A percentile compares a stretch with the other conserved stretches of the same genome.
phyloP scores from a whole-genome alignment of 64 coral and sea anemone species.

The Montipora foliosa region DNA sequence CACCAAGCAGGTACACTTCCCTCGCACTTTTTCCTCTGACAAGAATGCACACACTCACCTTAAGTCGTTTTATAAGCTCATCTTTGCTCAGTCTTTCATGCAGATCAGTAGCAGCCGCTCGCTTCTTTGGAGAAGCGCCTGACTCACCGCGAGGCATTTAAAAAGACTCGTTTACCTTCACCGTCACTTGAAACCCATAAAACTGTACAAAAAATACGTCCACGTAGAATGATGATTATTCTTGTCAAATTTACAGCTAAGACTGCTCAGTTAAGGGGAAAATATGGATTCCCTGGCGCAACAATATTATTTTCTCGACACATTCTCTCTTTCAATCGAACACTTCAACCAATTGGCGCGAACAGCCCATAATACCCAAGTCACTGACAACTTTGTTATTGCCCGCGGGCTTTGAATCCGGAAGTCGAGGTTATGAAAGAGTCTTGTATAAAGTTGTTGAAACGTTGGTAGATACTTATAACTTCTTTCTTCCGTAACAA shows the following conservation, averaged over 20 bases:
- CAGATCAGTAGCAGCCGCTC: constrained; percentile 59
- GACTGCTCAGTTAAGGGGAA: neutral
- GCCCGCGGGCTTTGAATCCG: constrained; percentile 1
- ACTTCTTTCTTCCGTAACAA: too few species aligned
- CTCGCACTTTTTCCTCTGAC: neutral
- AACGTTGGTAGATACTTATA: too few species aligned
- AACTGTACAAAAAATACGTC: neutral
- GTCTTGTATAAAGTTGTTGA: too few species aligned
- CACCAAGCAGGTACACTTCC: neutral
- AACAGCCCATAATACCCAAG: constrained; percentile 79
- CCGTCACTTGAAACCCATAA: neutral
- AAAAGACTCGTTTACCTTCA: neutral
- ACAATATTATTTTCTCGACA: neutral
- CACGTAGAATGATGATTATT: neutral
- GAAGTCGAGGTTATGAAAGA: too few species aligned
- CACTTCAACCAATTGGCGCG: constrained; percentile 76
- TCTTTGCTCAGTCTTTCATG: constrained; percentile 80
- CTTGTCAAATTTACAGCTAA: neutral
- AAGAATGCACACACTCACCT: constrained; percentile 54
- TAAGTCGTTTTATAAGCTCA: constrained; percentile 74
- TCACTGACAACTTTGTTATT: constrained; percentile 26
- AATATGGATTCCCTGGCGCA: neutral
- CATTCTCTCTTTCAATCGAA: constrained; percentile 68
- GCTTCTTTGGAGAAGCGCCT: constrained; percentile 48
- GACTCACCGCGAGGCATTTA: constrained; percentile 64